phyloP scores from a whole-genome alignment of 2,797 vertebrate species.

The Rhodeus uyekii region DNA sequence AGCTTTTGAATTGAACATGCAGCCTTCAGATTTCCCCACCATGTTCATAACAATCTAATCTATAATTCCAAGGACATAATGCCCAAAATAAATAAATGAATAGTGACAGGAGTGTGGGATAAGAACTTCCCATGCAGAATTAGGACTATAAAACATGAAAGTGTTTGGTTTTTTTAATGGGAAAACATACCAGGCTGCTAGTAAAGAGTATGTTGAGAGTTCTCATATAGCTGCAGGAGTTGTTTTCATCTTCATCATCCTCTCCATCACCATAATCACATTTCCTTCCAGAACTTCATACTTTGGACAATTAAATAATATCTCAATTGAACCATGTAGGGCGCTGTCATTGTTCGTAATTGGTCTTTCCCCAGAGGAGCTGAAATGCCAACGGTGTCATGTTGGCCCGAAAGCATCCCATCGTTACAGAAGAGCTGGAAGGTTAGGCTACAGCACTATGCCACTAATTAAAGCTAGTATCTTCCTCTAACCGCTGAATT shows the following conservation, averaged over 20 bases:
- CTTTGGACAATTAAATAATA: slow-evolving; percentile 48
- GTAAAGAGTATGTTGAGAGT: background rate
- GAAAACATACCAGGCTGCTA: background rate
- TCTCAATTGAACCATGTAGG: slow-evolving; percentile 51
- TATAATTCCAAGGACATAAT: background rate
- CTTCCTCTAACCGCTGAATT: slow-evolving; percentile 69
- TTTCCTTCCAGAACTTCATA: slow-evolving; percentile 26
- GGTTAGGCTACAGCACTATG: slow-evolving; percentile 59
- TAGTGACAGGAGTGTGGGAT: background rate
- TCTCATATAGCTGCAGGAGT: background rate
- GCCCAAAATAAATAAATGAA: slow-evolving; percentile 5
- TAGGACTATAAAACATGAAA: slow-evolving; percentile 16
- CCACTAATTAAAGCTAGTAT: slow-evolving; percentile 75
- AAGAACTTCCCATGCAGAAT: background rate
- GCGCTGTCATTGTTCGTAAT: slow-evolving; percentile 54
- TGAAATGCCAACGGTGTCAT: slow-evolving; percentile 61
- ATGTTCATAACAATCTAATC: background rate
- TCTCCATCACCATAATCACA: slow-evolving; percentile 26
- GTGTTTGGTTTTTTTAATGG: background rate
- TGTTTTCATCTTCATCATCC: slow-evolving; percentile 12
- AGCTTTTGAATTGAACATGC: slow-evolving; percentile 13
- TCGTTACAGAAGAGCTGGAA: slow-evolving; percentile 56
- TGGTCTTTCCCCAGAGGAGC: slow-evolving; percentile 48
- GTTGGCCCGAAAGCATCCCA: slow-evolving; percentile 61
- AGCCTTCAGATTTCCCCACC: background rate